Evolutionary conservation across 2,113 vertebrate species (phyloP).

Genomic region (Cyprinus carpio): DNA sequence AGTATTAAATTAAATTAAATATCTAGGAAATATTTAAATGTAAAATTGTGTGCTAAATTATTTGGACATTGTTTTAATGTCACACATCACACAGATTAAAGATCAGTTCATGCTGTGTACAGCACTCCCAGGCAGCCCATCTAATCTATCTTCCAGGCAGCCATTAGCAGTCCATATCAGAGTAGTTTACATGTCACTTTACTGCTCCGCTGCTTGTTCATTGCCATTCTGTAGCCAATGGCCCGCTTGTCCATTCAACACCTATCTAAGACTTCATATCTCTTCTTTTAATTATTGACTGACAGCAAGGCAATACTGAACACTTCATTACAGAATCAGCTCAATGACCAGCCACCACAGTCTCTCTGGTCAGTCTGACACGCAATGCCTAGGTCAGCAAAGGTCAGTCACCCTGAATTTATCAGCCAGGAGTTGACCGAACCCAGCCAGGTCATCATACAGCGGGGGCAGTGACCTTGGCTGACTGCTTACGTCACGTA

Average conservation of each 20-base stretch:
- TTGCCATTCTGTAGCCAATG: conserved; percentile 73
- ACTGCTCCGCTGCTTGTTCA: conserved; percentile 65
- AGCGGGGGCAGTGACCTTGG: conserved; percentile 63
- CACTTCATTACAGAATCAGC: conserved; percentile 89
- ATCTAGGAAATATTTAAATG: neutral
- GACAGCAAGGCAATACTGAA: conserved; percentile 97
- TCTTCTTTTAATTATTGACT: conserved; percentile 80
- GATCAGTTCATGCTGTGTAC: neutral
- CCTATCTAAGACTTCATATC: conserved; percentile 75
- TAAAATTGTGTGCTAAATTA: neutral
- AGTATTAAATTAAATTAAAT: neutral
- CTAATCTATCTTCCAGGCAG: conserved; percentile 67
- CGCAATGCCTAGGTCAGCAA: conserved; percentile 78
- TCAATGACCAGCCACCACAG: conserved; percentile 71
- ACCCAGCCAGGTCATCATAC: conserved; percentile 59
- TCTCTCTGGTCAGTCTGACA: conserved; percentile 80
- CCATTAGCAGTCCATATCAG: conserved; percentile 71
- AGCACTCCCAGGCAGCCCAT: conserved; percentile 61
- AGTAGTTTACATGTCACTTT: conserved; percentile 76
- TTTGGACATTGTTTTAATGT: neutral
- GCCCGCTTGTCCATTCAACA: conserved; percentile 81
- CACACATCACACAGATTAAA: neutral
- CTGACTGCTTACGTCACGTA: conserved; percentile 67
- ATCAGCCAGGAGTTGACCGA: conserved; percentile 68
- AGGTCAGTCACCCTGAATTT: conserved; percentile 83